These are phyloP conservation scores for Rhaphigaster nebulosa DNA, from an alignment of 2,888 invertebrate species.

Conservation along the genomic window DNA sequence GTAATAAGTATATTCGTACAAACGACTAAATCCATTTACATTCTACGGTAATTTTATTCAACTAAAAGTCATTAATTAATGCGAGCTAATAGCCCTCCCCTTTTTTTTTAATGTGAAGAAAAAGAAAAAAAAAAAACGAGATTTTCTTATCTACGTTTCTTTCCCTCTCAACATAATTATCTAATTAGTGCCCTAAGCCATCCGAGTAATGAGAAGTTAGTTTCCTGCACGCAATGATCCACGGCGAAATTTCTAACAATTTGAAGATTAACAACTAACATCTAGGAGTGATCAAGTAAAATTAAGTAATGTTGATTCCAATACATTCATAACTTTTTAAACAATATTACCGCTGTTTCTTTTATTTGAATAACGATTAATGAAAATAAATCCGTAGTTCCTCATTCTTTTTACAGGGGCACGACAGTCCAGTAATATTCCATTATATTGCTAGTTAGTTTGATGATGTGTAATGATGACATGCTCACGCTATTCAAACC, in stretches of 20 bases:
- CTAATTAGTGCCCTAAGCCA: background rate
- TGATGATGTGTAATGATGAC: too few relatives aligned
- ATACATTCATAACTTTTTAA: background rate
- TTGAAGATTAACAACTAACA: background rate
- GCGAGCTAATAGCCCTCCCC: background rate
- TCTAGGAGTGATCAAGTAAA: background rate
- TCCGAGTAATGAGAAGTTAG: background rate
- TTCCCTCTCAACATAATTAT: background rate
- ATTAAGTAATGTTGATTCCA: background rate
- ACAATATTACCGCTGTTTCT: background rate
- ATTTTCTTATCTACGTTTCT: background rate
- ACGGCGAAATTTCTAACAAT: background rate
- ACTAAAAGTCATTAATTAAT: background rate
- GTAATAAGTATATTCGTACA: background rate
- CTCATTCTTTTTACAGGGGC: background rate
- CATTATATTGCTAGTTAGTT: too few relatives aligned
- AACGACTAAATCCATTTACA: background rate
- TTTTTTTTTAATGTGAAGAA: background rate
- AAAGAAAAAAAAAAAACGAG: background rate
- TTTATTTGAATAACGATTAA: background rate
- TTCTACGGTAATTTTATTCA: background rate
- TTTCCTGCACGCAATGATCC: background rate
- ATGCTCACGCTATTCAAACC: too few relatives aligned
- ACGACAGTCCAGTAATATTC: too few relatives aligned
- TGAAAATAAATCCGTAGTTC: background rate